Conservation (phyloP, 2,888 invertebrate species). For the Netelia inedita region DNA sequence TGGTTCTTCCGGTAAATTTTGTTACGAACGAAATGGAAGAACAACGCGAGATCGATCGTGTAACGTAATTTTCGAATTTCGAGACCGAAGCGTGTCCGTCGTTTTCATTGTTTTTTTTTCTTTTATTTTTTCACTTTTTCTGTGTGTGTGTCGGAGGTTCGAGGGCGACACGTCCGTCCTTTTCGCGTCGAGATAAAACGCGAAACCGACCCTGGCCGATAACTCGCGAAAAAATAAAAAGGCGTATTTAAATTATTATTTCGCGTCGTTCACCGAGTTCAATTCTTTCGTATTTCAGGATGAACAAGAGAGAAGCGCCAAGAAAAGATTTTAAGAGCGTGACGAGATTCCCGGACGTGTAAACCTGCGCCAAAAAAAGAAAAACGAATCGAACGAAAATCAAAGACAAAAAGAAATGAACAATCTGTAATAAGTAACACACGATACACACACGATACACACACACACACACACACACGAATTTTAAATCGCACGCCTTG, state of each 20-base stretch:
- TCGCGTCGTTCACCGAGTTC: too few relatives aligned
- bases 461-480: conserved; percentile 54
- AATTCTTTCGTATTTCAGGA: background rate
- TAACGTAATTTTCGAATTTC: too few relatives aligned
- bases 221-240: too few relatives aligned
- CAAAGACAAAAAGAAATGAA: conserved; percentile 52
- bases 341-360: too few relatives aligned
- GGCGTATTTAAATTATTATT: too few relatives aligned
- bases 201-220: too few relatives aligned
- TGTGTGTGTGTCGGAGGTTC: too few relatives aligned
- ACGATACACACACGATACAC: conserved; percentile 28
- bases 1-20: background rate
- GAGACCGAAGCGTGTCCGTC: too few relatives aligned
- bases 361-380: background rate
- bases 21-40: background rate
- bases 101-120: too few relatives aligned
- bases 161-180: too few relatives aligned
- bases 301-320: background rate
- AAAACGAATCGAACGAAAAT: conserved; percentile 44
- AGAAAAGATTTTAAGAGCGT: background rate
- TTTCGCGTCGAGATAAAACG: too few relatives aligned
- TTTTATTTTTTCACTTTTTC: too few relatives aligned
- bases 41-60: conserved; percentile 8
- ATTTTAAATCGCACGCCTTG: conserved; percentile 74
- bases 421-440: conserved; percentile 18